phyloP scores from a whole-genome alignment of 2,113 vertebrate species.

The Trichechus manatus region DNA sequence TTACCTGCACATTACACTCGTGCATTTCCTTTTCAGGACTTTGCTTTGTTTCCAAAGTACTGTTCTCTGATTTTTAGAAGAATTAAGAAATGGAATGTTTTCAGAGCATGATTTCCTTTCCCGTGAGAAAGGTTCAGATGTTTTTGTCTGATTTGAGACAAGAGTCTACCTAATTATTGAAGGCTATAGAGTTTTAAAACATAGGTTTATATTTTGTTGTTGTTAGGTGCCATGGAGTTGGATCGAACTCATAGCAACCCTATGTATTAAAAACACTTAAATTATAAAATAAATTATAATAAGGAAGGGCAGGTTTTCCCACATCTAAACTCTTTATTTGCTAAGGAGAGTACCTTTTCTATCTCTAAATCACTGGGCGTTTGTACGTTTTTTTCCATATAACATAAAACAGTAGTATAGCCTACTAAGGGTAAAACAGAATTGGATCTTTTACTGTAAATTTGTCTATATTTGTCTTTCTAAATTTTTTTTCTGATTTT shows the following conservation, averaged over 20 bases:
- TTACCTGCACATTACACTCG: neutral
- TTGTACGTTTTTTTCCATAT: constrained; percentile 23
- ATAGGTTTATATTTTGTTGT: neutral
- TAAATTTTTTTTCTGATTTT: neutral
- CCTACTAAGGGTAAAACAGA: neutral
- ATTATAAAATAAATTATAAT: neutral
- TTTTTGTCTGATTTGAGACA: constrained; percentile 32
- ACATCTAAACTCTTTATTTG: neutral
- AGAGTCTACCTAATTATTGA: neutral
- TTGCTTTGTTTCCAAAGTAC: neutral
- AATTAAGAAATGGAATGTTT: neutral
- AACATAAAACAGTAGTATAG: neutral
- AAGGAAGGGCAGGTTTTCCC: neutral
- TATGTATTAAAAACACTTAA: neutral
- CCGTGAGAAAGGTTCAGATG: neutral
- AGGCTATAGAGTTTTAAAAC: neutral
- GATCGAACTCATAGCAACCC: too few relatives aligned
- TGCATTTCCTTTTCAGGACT: neutral
- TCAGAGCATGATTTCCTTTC: neutral
- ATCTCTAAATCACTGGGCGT: neutral
- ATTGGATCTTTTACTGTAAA: neutral
- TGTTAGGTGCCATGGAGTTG: too few relatives aligned
- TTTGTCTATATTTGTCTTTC: neutral
- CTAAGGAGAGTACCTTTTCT: neutral
- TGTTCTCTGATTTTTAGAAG: constrained; percentile 6